Base-by-base conservation (phyloP, 2,113 vertebrate species). In the Balaeniceps rex region DNA sequence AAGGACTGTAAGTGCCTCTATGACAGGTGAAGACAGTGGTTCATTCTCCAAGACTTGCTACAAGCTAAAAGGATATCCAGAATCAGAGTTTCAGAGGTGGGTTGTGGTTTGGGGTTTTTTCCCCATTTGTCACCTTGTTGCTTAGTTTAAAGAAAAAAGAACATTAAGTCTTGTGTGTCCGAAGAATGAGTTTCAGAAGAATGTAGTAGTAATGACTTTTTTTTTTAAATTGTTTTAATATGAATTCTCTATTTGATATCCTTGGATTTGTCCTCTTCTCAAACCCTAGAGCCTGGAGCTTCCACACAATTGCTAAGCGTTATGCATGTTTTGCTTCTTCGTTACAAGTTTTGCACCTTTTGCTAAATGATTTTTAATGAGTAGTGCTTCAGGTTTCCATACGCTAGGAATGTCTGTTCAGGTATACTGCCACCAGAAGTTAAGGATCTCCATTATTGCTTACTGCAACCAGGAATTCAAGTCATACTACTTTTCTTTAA, bases 1-100 rank as follows among this genome's bases (percentile, higher is more conserved):
- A 97, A 97, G 97, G 96, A 87, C 94, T 80, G 71, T 97, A 91
- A 98, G 95, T 92, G 93, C 90, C 90, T 87, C 94, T 90, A 95
- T n/a, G 91, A 94, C 84, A 96, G 94, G 96, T n/a, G 92, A 94
- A 70, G 69, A 88, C 44, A 96, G 92, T 57, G 72, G 88, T 97
- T 97, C 93, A 94, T 90, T 93, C 77, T 97, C 88, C 96, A 78
- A 84, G 81, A 90, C 70, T 94, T 88, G 84, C 95, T 97, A 87
- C 72, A 97, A 93, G 90, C 91, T 93, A 94, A 80, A 89, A 74
- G 85, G 75, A 93, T 70, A 88, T 94, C 93, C 90, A 87, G 81
- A 95, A 85, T 63, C 89, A 95, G 80, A 55, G 89, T 95, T 97
- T 68, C 94, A 93, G 93, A 81, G 89, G 83, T 94, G 90, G 92